Percentiles rank a stretch among this genome's conserved stretches.
Evolutionary conservation across 2,888 invertebrate genomes (phyloP).

Genomic region (Noctua comes): DNA sequence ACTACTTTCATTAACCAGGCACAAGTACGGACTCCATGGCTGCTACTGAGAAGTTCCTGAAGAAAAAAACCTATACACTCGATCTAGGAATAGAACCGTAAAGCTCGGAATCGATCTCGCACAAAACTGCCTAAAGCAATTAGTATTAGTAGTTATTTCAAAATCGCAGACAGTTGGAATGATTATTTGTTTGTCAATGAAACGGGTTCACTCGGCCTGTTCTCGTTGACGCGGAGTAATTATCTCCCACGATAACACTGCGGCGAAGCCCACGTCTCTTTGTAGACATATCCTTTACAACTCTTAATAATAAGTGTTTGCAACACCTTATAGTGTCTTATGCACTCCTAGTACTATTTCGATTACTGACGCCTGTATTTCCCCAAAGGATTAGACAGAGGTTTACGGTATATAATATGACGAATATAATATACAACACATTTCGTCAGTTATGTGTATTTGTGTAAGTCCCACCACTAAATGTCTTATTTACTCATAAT

Average conservation of each 20-base stretch:
- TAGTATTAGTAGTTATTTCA: conserved; percentile 38
- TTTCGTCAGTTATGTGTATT: neutral
- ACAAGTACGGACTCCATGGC: neutral
- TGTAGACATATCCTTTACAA: neutral
- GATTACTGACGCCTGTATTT: neutral
- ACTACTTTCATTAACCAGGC: neutral
- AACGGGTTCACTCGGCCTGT: conserved; percentile 26
- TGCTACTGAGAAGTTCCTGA: neutral
- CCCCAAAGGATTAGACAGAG: neutral
- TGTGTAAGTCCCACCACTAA: neutral
- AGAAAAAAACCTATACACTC: neutral
- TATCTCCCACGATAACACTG: conserved; percentile 38
- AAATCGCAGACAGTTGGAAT: conserved; percentile 23
- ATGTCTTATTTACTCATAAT: neutral
- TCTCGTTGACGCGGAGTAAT: conserved; percentile 16
- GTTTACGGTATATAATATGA: neutral
- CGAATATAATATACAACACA: neutral
- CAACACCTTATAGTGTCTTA: conserved; percentile 1
- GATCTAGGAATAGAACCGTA: neutral
- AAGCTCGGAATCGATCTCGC: neutral
- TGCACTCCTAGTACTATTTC: neutral
- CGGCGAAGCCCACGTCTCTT: conserved; percentile 29
- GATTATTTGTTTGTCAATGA: conserved; percentile 42
- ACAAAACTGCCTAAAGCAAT: neutral
- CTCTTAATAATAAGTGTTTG: conserved; percentile 3